phyloP scores from a whole-genome alignment of 2,797 vertebrate genomes.

The Cuniculus paca region DNA sequence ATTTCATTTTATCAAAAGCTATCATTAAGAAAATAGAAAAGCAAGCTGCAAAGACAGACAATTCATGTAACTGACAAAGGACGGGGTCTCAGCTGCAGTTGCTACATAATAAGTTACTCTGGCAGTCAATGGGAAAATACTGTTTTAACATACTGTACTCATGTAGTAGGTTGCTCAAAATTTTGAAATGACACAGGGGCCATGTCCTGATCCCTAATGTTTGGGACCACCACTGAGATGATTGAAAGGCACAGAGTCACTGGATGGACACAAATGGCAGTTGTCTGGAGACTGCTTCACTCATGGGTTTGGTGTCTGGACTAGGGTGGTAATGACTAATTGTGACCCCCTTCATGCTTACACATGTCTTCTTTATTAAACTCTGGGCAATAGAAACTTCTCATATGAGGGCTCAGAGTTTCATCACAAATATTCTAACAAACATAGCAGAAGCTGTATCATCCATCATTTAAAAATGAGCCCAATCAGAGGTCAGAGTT shows the following conservation, averaged over 20 bases:
- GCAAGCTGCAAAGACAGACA: neutral
- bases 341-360: neutral
- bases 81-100: neutral
- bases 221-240: neutral
- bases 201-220: neutral
- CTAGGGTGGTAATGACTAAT: neutral
- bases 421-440: neutral
- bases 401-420: neutral
- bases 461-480: neutral
- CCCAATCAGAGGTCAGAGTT: neutral
- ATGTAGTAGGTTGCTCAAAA: neutral
- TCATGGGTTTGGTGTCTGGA: neutral
- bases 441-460: neutral
- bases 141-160: neutral
- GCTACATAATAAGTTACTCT: neutral
- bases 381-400: neutral
- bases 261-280: accelerated
- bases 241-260: neutral
- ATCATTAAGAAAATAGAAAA: constrained; percentile 42
- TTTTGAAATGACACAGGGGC: neutral
- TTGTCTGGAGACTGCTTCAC: neutral
- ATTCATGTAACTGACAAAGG: neutral
- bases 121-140: neutral
- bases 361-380: neutral
- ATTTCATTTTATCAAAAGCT: constrained; percentile 19